phyloP scores from a whole-genome alignment of 2,113 vertebrate species.

The Hippocampus comes region DNA sequence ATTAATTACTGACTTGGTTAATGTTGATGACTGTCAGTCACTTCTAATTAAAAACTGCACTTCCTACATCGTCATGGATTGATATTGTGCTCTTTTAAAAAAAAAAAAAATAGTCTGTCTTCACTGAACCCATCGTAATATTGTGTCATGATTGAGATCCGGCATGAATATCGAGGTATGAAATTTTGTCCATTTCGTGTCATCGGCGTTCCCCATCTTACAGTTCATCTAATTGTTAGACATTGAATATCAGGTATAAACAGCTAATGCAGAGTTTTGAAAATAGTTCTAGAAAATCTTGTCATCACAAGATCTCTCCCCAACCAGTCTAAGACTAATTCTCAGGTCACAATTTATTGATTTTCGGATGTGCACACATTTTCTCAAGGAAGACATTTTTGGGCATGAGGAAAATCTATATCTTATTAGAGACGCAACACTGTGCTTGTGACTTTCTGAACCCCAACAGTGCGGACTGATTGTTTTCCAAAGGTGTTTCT shows the following conservation, averaged over 20 bases:
- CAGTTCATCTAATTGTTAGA: background rate
- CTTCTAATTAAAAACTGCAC: too few relatives aligned
- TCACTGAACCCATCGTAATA: too few relatives aligned
- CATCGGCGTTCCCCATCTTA: too few relatives aligned
- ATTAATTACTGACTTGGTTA: too few relatives aligned
- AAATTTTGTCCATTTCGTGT: too few relatives aligned
- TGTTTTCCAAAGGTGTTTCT: constrained; percentile 20
- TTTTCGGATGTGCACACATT: constrained; percentile 9
- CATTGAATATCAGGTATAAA: background rate
- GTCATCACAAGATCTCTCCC: background rate
- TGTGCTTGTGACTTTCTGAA: constrained; percentile 35
- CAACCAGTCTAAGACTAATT: constrained; percentile 7
- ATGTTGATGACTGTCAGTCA: too few relatives aligned
- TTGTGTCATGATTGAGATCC: too few relatives aligned
- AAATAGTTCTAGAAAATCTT: background rate
- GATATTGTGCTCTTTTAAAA: background rate
- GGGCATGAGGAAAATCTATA: constrained; percentile 36
- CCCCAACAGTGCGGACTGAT: constrained; percentile 14
- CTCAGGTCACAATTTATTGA: constrained; percentile 36
- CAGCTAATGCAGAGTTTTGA: background rate
- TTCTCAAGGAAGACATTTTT: constrained; percentile 25
- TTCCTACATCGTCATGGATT: background rate
- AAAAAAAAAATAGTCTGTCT: too few relatives aligned
- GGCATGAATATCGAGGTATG: too few relatives aligned
- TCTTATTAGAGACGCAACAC: constrained; percentile 42